Percentiles rank a stretch among this genome's conserved stretches.
phyloP scores from a whole-genome alignment of 2,113 vertebrate genomes.

The Malurus melanocephalus region DNA sequence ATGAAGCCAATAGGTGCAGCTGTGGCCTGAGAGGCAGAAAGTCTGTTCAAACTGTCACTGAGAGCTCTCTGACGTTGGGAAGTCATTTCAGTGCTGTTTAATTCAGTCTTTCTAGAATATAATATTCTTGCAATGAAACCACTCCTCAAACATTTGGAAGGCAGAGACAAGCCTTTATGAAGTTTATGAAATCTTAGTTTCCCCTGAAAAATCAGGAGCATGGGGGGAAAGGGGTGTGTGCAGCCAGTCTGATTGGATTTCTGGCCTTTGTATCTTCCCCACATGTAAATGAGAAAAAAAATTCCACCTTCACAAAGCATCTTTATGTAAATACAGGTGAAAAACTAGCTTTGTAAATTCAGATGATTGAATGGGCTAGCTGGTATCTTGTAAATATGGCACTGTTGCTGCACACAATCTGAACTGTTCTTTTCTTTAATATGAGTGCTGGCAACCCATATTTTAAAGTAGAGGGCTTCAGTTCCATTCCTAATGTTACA shows the following conservation, averaged over 20 bases:
- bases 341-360: neutral
- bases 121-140: neutral
- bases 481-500: neutral
- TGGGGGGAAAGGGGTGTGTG: fast-evolving
- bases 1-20: conserved; percentile 57
- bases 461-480: neutral
- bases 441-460: neutral
- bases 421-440: neutral
- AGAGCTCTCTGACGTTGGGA: neutral
- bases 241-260: neutral
- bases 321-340: neutral
- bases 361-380: neutral
- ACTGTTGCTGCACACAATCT: neutral
- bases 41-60: conserved; percentile 5
- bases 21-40: conserved; percentile 25
- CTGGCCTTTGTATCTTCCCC: neutral
- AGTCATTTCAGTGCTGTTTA: neutral
- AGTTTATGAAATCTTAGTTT: neutral
- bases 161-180: neutral
- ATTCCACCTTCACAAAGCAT: neutral
- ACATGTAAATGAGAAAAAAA: neutral
- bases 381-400: neutral
- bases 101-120: neutral
- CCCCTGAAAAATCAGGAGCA: neutral
- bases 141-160: neutral